These are phyloP conservation scores for Alosa alosa DNA, from an alignment of 2,113 vertebrate species.

Conservation along the genomic window DNA sequence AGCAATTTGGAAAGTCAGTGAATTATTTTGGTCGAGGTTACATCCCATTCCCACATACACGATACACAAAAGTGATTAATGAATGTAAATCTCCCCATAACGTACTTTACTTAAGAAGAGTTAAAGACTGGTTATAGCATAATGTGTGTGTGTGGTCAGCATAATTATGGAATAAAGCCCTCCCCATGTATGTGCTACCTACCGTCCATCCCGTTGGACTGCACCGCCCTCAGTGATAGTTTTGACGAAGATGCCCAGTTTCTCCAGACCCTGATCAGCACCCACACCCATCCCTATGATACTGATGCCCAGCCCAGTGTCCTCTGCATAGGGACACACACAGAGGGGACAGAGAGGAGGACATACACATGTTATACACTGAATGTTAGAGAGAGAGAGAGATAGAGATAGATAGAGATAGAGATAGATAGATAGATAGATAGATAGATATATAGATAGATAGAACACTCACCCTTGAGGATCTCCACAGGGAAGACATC, in stretches of 20 bases:
- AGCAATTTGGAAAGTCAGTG: too few relatives aligned
- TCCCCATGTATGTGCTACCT: constrained; percentile 18
- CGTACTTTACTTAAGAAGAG: too few relatives aligned
- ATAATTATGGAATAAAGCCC: background rate
- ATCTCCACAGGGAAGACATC: constrained; percentile 86
- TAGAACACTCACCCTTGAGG: constrained; percentile 76
- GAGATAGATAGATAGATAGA: background rate
- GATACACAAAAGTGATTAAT: too few relatives aligned
- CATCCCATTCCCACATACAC: too few relatives aligned
- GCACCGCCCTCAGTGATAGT: constrained; percentile 84
- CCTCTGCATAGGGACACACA: constrained; percentile 62
- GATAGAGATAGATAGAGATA: background rate
- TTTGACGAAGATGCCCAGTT: constrained; percentile 91
- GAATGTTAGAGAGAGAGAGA: background rate
- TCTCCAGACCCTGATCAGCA: constrained; percentile 88
- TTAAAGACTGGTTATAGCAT: too few relatives aligned
- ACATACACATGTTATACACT: too few relatives aligned
- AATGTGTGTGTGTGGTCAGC: background rate
- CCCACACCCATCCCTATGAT: constrained; percentile 93
- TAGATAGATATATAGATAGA: background rate
- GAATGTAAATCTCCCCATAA: too few relatives aligned
- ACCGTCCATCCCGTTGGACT: constrained; percentile 82
- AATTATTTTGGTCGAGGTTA: too few relatives aligned
- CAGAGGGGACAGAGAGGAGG: background rate
- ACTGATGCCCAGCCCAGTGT: constrained; percentile 85